Evolutionary conservation across 2,113 vertebrate species (phyloP), one percentile per base, ranked within the genome.

Genomic region (Peromyscus maniculatus): DNA sequence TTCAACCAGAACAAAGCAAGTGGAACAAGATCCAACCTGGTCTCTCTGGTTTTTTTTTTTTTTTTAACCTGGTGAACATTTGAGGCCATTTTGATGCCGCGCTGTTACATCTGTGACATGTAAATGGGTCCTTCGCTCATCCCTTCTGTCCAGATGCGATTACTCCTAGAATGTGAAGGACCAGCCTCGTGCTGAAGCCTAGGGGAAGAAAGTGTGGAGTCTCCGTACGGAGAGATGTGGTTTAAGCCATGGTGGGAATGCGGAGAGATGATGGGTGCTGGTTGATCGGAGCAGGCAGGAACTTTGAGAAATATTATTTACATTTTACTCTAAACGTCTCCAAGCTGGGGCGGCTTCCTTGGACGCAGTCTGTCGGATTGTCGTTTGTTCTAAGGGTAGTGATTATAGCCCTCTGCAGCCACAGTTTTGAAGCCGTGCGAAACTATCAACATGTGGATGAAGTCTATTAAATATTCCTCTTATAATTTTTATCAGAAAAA

Each of bases 221-320:
- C 59, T 43, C 52, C 57, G 3, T 55, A 31, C 33, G 21, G 57
- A 83, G 46, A 22, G 43, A 52, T 57, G 64, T 7, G 26, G 16
- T 66, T 95, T 89, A 93, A 80, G 24, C 39, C 36, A 16, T 93
- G 57, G 26, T 77, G 46, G 83, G 93, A 92, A 72, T 11, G 36
- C 33, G 69, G 43, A 88, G 33, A 67, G 43, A 17, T 33, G 72
- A 66, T 26, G 83, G 72, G 5, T 89, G 72, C 79, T 79, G 83
- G 71, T 36, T 74, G 92, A 69, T 75, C 66, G 22, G 55, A 82
- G 71, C 64, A 89, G 77, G 49, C 78, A 75, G 71, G 83, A 19
- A 87, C 84, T 93, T 89, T 69, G 72, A 82, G 80, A 96, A 90
- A n/a, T 28, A 46, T 36, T 67, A 77, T 80, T 95, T 95, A 88